phyloP scores from a whole-genome alignment of 1,140 invertebrate genomes.

The Dryas iulia region DNA sequence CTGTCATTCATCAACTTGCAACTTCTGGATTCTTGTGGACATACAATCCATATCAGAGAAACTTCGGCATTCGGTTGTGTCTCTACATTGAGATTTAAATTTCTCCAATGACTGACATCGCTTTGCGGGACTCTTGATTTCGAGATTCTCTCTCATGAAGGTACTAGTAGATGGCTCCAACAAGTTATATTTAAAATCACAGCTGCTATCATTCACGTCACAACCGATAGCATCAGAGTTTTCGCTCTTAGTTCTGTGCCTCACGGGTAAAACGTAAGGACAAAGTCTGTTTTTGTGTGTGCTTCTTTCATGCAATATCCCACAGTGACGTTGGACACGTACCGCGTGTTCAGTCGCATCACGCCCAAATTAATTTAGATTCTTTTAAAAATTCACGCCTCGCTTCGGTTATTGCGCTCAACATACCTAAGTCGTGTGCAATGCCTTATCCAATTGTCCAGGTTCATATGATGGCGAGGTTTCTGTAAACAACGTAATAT shows the following conservation, averaged over 20 bases:
- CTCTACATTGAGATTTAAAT: constrained; percentile 63
- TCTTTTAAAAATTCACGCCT: constrained; percentile 80
- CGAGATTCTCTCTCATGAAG: constrained; percentile 39
- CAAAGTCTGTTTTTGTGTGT: constrained; percentile 75
- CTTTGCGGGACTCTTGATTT: constrained; percentile 56
- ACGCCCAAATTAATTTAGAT: constrained; percentile 72
- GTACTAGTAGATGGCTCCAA: constrained; percentile 68
- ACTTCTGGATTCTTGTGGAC: constrained; percentile 69
- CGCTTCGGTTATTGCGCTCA: constrained; percentile 80
- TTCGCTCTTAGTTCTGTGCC: constrained; percentile 82
- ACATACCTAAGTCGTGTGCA: constrained; percentile 82
- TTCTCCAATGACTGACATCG: constrained; percentile 73
- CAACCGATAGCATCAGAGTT: constrained; percentile 79
- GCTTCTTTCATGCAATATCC: constrained; percentile 78
- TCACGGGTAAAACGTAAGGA: constrained; percentile 75
- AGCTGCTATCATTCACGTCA: constrained; percentile 55
- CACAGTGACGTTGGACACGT: constrained; percentile 81
- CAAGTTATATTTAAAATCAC: constrained; percentile 62
- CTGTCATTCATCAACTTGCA: constrained; percentile 76
- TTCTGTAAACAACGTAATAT: constrained; percentile 59
- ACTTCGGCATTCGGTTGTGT: constrained; percentile 46
- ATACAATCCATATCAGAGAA: constrained; percentile 73
- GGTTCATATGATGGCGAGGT: constrained; percentile 67
- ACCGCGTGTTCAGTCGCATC: constrained; percentile 80
- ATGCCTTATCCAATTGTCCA: constrained; percentile 80